Percentiles rank a stretch among this genome's conserved stretches.
Conservation (phyloP, 2,888 invertebrate species). For the Hydriomena furcata region DNA sequence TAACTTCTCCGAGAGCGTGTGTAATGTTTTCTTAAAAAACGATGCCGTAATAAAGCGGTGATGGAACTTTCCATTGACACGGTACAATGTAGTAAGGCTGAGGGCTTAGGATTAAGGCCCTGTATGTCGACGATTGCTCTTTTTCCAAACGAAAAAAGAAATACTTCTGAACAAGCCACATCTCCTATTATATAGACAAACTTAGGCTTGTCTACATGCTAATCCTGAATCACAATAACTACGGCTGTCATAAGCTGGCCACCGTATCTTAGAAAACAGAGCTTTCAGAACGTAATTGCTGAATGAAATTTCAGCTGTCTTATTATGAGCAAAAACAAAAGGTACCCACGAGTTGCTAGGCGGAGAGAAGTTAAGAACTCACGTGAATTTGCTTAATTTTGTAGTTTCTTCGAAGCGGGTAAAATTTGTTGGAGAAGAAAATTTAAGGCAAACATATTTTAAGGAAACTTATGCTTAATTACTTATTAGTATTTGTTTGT, state of each 20-base stretch:
- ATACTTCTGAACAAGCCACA: no score
- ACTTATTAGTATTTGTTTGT: no score
- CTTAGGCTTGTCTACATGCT: no score
- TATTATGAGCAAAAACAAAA: conserved; percentile 16
- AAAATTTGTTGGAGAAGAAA: conserved; percentile 3
- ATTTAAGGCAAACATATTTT: background rate
- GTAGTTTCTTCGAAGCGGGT: conserved; percentile 11
- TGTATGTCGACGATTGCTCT: no score
- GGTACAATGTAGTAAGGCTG: no score
- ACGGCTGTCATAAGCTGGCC: background rate
- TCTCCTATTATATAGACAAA: no score
- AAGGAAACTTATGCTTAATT: no score
- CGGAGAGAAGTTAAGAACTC: conserved; percentile 6
- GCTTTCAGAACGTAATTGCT: conserved; percentile 9
- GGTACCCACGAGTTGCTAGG: conserved; percentile 3
- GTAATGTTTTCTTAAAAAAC: background rate
- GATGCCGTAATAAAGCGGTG: background rate
- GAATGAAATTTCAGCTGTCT: conserved; percentile 12
- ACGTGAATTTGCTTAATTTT: conserved; percentile 16
- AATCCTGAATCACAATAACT: no score
- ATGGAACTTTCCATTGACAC: no score
- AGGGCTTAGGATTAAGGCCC: no score
- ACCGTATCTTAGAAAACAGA: background rate
- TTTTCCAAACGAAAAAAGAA: no score
- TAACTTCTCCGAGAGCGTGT: conserved; percentile 4